Conservation (phyloP, 2,888 invertebrate species). For the Tipula unca region DNA sequence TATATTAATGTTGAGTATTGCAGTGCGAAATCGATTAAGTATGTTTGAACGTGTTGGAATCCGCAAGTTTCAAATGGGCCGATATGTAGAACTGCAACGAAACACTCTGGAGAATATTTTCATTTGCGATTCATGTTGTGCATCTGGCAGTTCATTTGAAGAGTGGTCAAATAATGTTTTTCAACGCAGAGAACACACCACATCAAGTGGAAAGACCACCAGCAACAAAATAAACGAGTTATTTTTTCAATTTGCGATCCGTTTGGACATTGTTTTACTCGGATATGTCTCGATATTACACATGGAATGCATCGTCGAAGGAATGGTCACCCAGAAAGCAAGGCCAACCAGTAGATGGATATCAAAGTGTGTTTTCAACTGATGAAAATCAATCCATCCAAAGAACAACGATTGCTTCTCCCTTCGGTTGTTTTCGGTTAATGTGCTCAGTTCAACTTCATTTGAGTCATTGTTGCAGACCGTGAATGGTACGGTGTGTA, state of each 20-base stretch:
- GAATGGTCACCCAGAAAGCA: too few species aligned
- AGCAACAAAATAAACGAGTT: neutral
- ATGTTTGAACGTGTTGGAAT: too few species aligned
- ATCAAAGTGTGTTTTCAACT: too few species aligned
- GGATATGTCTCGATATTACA: too few species aligned
- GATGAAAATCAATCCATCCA: neutral
- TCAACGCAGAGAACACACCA: neutral
- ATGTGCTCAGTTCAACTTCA: too few species aligned
- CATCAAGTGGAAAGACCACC: neutral
- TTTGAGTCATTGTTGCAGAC: conserved; percentile 20
- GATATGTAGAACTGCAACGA: neutral
- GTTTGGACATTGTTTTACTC: too few species aligned
- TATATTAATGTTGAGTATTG: too few species aligned
- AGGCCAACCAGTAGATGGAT: too few species aligned
- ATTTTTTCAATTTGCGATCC: neutral
- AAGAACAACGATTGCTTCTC: neutral
- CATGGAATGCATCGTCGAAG: too few species aligned
- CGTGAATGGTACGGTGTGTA: conserved; percentile 21
- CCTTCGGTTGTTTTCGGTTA: neutral
- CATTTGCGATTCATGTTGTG: too few species aligned
- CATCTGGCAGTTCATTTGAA: neutral
- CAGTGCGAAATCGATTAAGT: too few species aligned
- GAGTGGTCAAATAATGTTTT: neutral
- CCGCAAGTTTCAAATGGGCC: neutral
- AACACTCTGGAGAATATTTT: too few species aligned